These are phyloP conservation scores for Hirtodrosophila trivittata DNA, from an alignment of 2,888 invertebrate species.

Conservation along the genomic window DNA sequence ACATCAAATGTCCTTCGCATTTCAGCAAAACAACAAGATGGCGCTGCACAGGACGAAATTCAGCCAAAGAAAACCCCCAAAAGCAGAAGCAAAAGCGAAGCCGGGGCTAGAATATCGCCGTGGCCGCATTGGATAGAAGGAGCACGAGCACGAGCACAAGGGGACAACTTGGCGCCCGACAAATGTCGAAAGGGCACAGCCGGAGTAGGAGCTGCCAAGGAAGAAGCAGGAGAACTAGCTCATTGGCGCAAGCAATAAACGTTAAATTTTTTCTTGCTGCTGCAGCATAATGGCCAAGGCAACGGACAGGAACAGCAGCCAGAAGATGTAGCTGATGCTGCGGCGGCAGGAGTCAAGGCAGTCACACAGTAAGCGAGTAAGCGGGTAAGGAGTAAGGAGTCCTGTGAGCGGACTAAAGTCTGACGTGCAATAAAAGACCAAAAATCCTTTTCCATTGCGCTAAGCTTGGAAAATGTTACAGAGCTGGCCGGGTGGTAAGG, in stretches of 20 bases:
- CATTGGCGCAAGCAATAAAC: slow-evolving; percentile 80
- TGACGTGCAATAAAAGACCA: slow-evolving; percentile 80
- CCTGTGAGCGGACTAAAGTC: slow-evolving; percentile 64
- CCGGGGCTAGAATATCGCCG: slow-evolving; percentile 44
- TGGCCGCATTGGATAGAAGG: slow-evolving; percentile 34
- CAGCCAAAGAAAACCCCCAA: slow-evolving; percentile 66
- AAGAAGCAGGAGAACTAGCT: slow-evolving; percentile 58
- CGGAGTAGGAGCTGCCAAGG: slow-evolving; percentile 23
- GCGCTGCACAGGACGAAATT: slow-evolving; percentile 65
- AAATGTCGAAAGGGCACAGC: slow-evolving; percentile 67
- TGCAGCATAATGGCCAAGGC: slow-evolving; percentile 72
- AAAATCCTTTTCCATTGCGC: slow-evolving; percentile 80
- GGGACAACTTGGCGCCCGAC: slow-evolving; percentile 71
- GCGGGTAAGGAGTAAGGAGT: slow-evolving; percentile 41
- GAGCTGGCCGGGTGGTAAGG: slow-evolving; percentile 17
- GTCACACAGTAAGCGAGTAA: slow-evolving; percentile 13
- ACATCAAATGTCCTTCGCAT: slow-evolving; percentile 82
- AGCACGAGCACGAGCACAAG: slow-evolving; percentile 19
- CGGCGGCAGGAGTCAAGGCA: slow-evolving; percentile 11
- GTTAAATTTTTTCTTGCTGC: slow-evolving; percentile 76
- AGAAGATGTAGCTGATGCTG: slow-evolving; percentile 19
- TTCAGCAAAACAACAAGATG: slow-evolving; percentile 80
- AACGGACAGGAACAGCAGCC: slow-evolving; percentile 46
- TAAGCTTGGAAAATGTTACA: slow-evolving; percentile 67
- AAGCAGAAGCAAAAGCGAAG: slow-evolving; percentile 29